Conservation (phyloP, 2,797 vertebrate species). For the Momotus momota region DNA sequence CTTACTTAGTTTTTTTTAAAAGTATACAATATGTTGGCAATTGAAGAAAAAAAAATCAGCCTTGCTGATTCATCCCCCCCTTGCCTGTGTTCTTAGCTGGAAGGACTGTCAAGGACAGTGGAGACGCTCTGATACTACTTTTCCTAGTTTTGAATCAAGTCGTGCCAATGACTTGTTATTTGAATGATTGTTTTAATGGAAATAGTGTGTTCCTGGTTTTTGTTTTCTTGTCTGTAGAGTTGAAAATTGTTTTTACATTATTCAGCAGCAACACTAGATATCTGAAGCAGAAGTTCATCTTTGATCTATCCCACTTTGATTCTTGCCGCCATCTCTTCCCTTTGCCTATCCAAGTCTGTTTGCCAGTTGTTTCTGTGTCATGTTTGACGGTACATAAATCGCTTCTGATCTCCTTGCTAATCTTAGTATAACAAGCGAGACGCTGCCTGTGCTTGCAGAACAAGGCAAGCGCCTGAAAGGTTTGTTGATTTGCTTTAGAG, state of each 20-base stretch:
- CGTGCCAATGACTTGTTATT: background rate
- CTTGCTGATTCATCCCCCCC: too few relatives aligned
- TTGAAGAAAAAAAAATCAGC: background rate
- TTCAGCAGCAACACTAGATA: background rate
- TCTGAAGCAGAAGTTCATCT: background rate
- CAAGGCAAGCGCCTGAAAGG: background rate
- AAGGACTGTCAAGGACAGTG: background rate
- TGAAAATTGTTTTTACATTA: background rate
- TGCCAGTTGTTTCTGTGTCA: background rate
- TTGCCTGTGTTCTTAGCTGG: background rate
- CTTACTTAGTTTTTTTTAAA: background rate
- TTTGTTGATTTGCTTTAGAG: background rate
- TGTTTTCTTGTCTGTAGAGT: background rate
- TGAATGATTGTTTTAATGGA: background rate
- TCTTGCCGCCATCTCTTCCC: background rate
- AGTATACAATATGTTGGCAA: background rate
- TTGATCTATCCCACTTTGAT: background rate
- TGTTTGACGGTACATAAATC: background rate
- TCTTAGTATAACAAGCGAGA: background rate
- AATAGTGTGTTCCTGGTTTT: background rate
- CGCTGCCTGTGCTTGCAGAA: background rate
- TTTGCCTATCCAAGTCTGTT: background rate
- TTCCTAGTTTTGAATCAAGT: background rate
- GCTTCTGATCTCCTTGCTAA: background rate
- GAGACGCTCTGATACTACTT: background rate